phyloP scores from a whole-genome alignment of 2,797 vertebrate genomes.

The Capromys pilorides region DNA sequence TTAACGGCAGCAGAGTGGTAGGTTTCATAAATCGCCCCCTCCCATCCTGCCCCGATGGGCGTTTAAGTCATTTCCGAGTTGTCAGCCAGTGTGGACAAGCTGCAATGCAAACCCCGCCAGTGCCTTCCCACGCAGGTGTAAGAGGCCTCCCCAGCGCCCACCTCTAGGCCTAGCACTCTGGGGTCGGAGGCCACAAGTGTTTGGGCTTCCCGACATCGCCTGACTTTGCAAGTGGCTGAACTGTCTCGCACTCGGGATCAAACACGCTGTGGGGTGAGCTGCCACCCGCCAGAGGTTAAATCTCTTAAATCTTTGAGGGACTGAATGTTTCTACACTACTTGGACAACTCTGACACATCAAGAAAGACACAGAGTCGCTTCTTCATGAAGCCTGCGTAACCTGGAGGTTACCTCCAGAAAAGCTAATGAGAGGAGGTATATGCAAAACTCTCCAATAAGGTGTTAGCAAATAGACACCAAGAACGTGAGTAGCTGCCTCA shows the following conservation, averaged over 20 bases:
- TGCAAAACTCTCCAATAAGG: not conserved
- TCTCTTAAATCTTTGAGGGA: not conserved
- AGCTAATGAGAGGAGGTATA: not conserved
- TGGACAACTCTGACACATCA: not conserved
- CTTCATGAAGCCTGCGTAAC: not conserved
- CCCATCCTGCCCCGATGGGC: not conserved
- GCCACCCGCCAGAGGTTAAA: not conserved
- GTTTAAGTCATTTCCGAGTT: not conserved
- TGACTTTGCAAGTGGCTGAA: not conserved
- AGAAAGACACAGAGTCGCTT: not conserved
- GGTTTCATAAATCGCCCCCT: not conserved
- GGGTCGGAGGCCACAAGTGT: not conserved
- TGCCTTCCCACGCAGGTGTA: fast-evolving
- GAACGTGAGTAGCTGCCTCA: fast-evolving
- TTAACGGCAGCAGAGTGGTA: not conserved
- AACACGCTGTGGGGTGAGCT: fast-evolving
- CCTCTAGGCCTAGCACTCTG: fast-evolving
- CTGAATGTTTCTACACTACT: fast-evolving
- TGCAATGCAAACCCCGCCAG: fast-evolving
- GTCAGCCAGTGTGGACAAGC: not conserved
- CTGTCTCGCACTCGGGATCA: fast-evolving
- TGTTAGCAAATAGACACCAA: fast-evolving
- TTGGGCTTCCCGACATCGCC: not conserved
- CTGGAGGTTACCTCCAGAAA: not conserved
- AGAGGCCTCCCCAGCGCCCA: fast-evolving